Percentiles rank a stretch among this genome's conserved stretches.
These are phyloP conservation scores for Bombus waltoni DNA, from an alignment of 1,140 invertebrate species.

Conservation along the genomic window DNA sequence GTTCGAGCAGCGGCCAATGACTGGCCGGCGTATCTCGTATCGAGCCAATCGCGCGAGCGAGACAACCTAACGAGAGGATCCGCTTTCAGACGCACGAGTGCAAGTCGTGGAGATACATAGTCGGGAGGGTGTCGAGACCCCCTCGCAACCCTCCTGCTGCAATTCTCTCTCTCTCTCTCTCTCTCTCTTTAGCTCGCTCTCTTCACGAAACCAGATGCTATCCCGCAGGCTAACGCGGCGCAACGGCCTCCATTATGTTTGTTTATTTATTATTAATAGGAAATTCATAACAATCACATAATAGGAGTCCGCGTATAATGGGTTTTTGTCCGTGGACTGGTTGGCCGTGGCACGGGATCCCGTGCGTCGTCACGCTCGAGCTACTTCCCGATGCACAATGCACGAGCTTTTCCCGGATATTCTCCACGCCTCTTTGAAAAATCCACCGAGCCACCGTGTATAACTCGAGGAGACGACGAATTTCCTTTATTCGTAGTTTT, in stretches of 20 bases:
- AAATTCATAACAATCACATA: slow-evolving; percentile 82
- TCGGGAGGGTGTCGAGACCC: slow-evolving; percentile 26
- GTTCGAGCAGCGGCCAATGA: slow-evolving; percentile 67
- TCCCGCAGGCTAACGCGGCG: slow-evolving; percentile 77
- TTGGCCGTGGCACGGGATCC: slow-evolving; percentile 25
- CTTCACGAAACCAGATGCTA: slow-evolving; percentile 76
- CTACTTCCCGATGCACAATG: slow-evolving; percentile 52
- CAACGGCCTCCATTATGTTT: slow-evolving; percentile 80
- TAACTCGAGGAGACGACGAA: slow-evolving; percentile 17
- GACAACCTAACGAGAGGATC: slow-evolving; percentile 17
- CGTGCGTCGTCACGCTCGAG: slow-evolving; percentile 72
- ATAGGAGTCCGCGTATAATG: slow-evolving; percentile 66
- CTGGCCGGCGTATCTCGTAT: slow-evolving; percentile 30
- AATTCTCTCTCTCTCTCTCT: background rate
- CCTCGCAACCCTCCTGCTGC: slow-evolving; percentile 32
- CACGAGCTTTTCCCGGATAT: slow-evolving; percentile 66
- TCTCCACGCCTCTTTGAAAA: slow-evolving; percentile 71
- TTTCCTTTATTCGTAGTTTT: slow-evolving; percentile 13
- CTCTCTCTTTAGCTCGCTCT: background rate
- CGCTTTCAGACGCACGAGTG: slow-evolving; percentile 24
- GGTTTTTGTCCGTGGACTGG: slow-evolving; percentile 26
- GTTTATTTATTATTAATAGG: slow-evolving; percentile 83
- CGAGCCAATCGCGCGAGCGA: slow-evolving; percentile 37
- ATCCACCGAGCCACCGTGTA: background rate
- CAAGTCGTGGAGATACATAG: slow-evolving; percentile 16